Conservation (phyloP, 2,113 vertebrate genomes). For the Pseudolaguvia tuberculata region DNA sequence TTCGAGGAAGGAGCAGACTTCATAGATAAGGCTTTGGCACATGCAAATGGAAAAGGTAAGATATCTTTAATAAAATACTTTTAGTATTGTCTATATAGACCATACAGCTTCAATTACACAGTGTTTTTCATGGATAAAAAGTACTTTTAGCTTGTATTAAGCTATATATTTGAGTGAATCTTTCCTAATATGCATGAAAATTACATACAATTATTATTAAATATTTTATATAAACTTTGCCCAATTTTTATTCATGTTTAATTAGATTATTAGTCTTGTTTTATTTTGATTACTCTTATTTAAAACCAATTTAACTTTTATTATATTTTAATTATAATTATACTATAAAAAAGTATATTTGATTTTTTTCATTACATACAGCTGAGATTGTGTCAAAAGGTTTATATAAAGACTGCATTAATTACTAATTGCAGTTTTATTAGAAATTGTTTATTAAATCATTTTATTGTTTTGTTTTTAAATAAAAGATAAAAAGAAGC, state of each 20-base stretch:
- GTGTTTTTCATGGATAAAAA: neutral
- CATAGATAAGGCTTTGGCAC: slow-evolving; percentile 87
- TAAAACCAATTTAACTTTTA: neutral
- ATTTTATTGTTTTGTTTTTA: neutral
- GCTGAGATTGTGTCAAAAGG: neutral
- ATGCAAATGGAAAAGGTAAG: slow-evolving; percentile 85
- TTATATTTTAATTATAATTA: slow-evolving; percentile 2
- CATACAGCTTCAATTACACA: neutral
- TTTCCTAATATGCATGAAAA: too few species aligned
- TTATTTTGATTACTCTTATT: neutral
- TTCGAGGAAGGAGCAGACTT: slow-evolving; percentile 94
- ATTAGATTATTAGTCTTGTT: neutral
- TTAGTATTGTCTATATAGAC: slow-evolving; percentile 6
- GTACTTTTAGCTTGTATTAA: neutral
- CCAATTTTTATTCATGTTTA: neutral
- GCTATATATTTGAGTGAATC: neutral
- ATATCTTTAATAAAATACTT: neutral
- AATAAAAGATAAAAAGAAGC: slow-evolving; percentile 27
- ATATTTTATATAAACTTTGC: neutral
- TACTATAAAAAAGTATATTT: too few species aligned
- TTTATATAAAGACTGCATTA: too few species aligned
- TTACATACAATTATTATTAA: neutral
- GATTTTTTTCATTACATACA: too few species aligned
- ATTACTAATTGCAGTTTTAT: neutral
- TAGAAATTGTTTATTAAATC: neutral